These are phyloP conservation scores for Hesperia comma DNA, from an alignment of 2,888 invertebrate genomes.

Conservation along the genomic window DNA sequence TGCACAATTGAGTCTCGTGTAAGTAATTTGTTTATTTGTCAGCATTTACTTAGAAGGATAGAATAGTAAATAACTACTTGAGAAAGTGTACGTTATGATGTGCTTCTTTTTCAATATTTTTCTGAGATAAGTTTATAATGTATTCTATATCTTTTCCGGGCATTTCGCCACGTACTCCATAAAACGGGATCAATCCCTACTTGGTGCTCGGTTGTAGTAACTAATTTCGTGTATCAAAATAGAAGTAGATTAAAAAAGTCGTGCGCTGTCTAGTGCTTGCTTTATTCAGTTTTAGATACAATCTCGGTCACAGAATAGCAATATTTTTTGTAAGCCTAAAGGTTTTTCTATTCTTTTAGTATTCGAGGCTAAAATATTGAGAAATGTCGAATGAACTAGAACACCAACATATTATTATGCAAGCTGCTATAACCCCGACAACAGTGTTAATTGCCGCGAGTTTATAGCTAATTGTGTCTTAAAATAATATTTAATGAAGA, in stretches of 20 bases:
- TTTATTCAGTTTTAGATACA: conserved; percentile 24
- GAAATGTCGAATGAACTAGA: conserved; percentile 30
- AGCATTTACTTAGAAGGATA: too few relatives aligned
- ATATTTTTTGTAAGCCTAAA: conserved; percentile 26
- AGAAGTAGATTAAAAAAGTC: conserved; percentile 9
- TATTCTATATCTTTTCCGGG: too few relatives aligned
- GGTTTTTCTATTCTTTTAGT: conserved; percentile 27
- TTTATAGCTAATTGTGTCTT: neutral
- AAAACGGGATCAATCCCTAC: too few relatives aligned
- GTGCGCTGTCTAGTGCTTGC: conserved; percentile 7
- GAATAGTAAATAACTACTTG: too few relatives aligned
- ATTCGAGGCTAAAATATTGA: conserved; percentile 25
- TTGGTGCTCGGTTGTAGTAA: neutral
- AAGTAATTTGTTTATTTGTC: too few relatives aligned
- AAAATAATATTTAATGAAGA: neutral
- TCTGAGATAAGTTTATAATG: too few relatives aligned
- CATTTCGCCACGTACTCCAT: too few relatives aligned
- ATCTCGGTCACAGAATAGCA: conserved; percentile 23
- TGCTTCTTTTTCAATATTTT: too few relatives aligned
- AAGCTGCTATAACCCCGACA: conserved; percentile 8
- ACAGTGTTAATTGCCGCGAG: neutral
- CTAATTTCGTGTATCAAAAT: conserved; percentile 1
- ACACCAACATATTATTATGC: conserved; percentile 26
- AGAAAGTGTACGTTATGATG: too few relatives aligned
- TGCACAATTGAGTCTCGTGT: too few relatives aligned